Percentiles rank a stretch among this genome's conserved stretches.
Evolutionary conservation across 1,140 invertebrate genomes (phyloP).

Genomic region (Drosophila sucinea): DNA sequence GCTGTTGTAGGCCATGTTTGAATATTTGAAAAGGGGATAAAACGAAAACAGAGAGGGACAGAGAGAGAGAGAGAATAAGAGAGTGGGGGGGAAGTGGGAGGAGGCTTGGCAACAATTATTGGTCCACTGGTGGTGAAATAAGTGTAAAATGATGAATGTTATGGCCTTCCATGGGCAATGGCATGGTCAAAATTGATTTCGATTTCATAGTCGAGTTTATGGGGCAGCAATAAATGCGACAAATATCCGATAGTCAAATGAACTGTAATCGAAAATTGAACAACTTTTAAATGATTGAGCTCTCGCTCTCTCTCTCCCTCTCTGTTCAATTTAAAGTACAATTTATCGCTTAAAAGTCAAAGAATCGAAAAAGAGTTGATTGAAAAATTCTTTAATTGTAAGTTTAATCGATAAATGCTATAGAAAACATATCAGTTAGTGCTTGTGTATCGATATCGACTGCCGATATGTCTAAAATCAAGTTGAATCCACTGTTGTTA

Average conservation of each 20-base stretch:
- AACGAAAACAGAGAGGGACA: conserved; percentile 25
- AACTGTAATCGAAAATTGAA: not conserved
- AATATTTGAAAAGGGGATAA: conserved; percentile 51
- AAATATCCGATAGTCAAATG: not conserved
- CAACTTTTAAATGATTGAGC: too few relatives aligned
- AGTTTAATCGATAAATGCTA: too few relatives aligned
- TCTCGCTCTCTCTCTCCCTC: too few relatives aligned
- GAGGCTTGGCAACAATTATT: not conserved
- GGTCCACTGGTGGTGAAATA: conserved; percentile 11
- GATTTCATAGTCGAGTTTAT: conserved; percentile 1
- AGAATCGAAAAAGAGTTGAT: too few relatives aligned
- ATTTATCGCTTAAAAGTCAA: too few relatives aligned
- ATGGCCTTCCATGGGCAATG: conserved; percentile 4
- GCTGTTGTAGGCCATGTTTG: conserved; percentile 71
- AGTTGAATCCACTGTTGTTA: too few relatives aligned
- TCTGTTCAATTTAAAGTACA: too few relatives aligned
- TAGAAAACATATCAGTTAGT: too few relatives aligned
- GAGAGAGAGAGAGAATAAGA: not conserved
- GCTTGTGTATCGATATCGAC: too few relatives aligned
- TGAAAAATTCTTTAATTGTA: too few relatives aligned
- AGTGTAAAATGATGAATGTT: conserved; percentile 12
- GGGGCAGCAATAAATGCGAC: not conserved
- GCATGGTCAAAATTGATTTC: conserved; percentile 4
- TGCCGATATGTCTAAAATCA: too few relatives aligned
- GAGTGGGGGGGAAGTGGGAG: not conserved